Base-by-base conservation (phyloP, 2,888 invertebrate genomes). In the Camponotus fellah region DNA sequence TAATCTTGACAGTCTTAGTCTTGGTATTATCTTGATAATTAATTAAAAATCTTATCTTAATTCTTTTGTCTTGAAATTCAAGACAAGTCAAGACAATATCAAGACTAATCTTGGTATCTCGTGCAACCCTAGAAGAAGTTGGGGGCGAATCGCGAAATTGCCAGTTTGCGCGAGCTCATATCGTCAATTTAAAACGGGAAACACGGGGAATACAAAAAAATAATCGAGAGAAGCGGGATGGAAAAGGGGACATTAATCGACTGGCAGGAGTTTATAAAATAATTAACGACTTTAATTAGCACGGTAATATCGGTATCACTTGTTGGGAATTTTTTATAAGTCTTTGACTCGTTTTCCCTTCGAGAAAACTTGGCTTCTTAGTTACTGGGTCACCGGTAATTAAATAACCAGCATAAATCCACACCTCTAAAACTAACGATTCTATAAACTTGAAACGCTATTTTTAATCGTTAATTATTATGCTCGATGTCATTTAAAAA, bases 201-300 rank as follows among this genome's bases (percentile, higher is more conserved):
- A 26, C 58, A 34, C 9, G 21, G n/a, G 34, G 3, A 79, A n/a
- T n/a, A n/a, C n/a, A n/a, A n/a, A n/a, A 34, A 60, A 34, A 60
- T 64, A 37, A 77, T 62, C 43, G 69, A 56, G 77, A 72, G 34
- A 56, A 40, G 64, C 32, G 17, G 14, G 17, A 8, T 2, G n/a
- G 2, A 2, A n/a, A n/a, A n/a, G n/a, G 0, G 8, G 26, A 0
- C 74, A 75, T 65, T 68, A 85, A 81, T 69, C 56, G 58, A 64
- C 80, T 84, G 40, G 17, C 80, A 60, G 82, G 82, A 56, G 65
- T 84, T 85, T 74, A 75, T 81, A 53, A 82, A 89, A 89, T 87
- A 87, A 89, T 86, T 86, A 89, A 86, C 64, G 64, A 60, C 68
- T 56, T 75, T 85, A 87, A 89, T 89, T 89, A 86, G 17, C 62